Evolutionary conservation across 2,113 vertebrate species (phyloP), one percentile per base, ranked within the genome.

Genomic region (Tichodroma muraria): DNA sequence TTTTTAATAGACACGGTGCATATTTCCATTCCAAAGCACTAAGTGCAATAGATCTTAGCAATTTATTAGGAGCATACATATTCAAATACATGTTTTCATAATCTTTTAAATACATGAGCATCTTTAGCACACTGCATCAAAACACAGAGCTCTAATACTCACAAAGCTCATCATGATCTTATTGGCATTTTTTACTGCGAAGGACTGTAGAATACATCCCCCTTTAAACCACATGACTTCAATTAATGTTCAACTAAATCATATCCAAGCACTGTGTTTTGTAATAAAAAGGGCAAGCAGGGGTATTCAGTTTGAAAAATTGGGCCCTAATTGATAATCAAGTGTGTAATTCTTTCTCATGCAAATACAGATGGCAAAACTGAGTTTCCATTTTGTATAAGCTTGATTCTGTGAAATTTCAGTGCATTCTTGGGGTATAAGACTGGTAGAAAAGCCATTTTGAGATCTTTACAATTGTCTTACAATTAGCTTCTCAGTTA

Each of bases 401-500:
- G 52, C 76, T 89, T 81, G 75, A 87, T 93, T 82, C 93, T 53
- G 37, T 75, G 71, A 60, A 52, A 93, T 92, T 82, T 79, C 37
- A 37, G 40, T 85, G 75, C 30, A 52, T 90, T 88, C 50, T 85
- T 73, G 27, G 40, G 75, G 44, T 31, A 72, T 78, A 88, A 93
- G 86, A 38, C 47, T 71, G 77, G 76, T 16, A 78, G 54, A 89
- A 91, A 87, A 95, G 83, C 68, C 88, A 94, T 94, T 96, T 95
- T 96, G 89, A 87, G 77, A 65, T 73, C 45, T 93, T 84, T 87
- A 82, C 80, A 95, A 78, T 81, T 85, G 84, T 85, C 69, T 90
- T 73, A 80, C 57, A 86, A 80, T 96, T 94, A 93, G 66, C 72
- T 87, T 80, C 85, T 90, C 84, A 35, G 82, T 85, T 94, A 81